Conservation (phyloP, 2,888 invertebrate species). For the Caenorhabditis becei region DNA sequence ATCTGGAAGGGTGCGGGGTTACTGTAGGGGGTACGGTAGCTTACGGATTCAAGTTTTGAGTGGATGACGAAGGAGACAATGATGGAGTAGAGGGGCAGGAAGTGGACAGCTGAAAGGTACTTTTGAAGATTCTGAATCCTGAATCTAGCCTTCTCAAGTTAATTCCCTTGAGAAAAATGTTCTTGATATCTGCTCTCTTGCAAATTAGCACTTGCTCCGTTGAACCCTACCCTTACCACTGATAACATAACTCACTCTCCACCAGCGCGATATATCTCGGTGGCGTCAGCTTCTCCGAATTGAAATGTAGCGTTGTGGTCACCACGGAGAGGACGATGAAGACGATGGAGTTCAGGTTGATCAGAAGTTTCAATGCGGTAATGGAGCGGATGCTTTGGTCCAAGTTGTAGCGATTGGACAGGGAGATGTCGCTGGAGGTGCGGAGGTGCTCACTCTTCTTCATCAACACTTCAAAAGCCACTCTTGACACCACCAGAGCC, state of each 20-base stretch:
- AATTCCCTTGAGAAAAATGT: too few species aligned
- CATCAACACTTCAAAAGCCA: conserved; percentile 29
- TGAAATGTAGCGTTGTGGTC: conserved; percentile 28
- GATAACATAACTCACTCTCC: conserved; percentile 37
- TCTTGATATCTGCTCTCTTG: too few species aligned
- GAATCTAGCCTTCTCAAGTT: too few species aligned
- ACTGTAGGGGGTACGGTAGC: not conserved
- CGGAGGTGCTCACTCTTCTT: conserved; percentile 23
- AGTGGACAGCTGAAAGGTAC: conserved; percentile 32
- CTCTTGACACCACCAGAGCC: conserved; percentile 19
- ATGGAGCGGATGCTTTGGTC: conserved; percentile 45
- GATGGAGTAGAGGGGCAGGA: conserved; percentile 38
- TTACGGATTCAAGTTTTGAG: conserved; percentile 16
- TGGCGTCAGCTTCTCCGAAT: conserved; percentile 9
- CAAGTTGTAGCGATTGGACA: conserved; percentile 37
- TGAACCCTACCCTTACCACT: too few species aligned
- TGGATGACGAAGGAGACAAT: conserved; percentile 15
- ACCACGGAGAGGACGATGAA: conserved; percentile 26
- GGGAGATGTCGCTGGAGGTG: too few species aligned
- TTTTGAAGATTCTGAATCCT: too few species aligned
- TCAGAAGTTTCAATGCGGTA: conserved; percentile 12
- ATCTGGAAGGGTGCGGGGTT: not conserved
- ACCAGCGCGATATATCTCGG: conserved; percentile 33
- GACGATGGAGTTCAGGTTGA: conserved; percentile 20
- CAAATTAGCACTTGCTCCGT: not conserved